A percentile compares a stretch with the other conserved stretches of the same genome.
Conservation (phyloP, 2,888 invertebrate genomes). For the Pasiphila rectangulata region DNA sequence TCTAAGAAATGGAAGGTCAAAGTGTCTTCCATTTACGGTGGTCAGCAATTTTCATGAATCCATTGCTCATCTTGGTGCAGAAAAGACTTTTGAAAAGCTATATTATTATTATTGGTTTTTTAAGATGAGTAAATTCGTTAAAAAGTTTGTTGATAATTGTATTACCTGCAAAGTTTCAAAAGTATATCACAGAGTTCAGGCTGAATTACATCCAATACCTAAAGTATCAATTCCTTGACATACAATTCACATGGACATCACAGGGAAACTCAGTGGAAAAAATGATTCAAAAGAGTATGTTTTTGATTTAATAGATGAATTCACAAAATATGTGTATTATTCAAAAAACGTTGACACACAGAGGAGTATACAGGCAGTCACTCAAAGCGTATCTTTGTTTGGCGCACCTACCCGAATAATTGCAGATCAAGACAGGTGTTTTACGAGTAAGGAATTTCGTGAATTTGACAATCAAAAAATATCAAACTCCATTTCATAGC, state of each 20-base stretch:
- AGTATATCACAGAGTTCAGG: not conserved
- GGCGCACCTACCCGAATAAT: not conserved
- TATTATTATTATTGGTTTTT: not conserved
- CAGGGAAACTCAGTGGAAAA: conserved; percentile 1
- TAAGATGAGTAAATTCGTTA: not conserved
- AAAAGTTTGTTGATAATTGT: not conserved
- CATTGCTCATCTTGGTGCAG: not conserved
- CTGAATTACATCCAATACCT: not conserved
- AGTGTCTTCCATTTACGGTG: not conserved
- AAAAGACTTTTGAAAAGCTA: not conserved
- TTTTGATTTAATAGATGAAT: not conserved
- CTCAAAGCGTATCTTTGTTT: not conserved
- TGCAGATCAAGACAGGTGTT: not conserved
- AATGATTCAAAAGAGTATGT: not conserved
- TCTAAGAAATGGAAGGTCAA: not conserved
- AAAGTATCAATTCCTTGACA: not conserved
- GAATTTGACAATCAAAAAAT: too few species aligned
- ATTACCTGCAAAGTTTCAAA: not conserved
- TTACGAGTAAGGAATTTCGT: not conserved
- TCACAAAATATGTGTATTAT: not conserved
- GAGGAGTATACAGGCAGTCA: not conserved
- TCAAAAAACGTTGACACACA: not conserved
- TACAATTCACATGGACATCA: not conserved
- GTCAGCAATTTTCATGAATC: not conserved
- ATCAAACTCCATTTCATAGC: conserved; percentile 1